A percentile compares a stretch with the other conserved stretches of the same genome.
Conservation (phyloP, 1,140 invertebrate genomes). For the Platyscapa corneri region DNA sequence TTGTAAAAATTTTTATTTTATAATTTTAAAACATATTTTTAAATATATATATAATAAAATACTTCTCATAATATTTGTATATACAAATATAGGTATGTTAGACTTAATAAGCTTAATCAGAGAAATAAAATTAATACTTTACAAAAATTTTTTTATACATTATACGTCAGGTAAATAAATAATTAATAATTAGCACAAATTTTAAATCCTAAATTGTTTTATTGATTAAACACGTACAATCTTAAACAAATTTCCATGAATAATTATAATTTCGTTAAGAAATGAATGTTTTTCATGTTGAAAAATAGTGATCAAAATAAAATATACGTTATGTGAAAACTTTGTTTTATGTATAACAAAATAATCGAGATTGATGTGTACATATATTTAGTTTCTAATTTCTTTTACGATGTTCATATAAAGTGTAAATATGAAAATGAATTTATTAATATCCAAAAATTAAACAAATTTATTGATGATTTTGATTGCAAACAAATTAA, state of each 20-base stretch:
- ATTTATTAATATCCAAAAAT: too few species aligned
- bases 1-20: not conserved
- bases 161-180: constrained; percentile 11
- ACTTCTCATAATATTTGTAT: constrained; percentile 39
- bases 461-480: not conserved
- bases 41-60: not conserved
- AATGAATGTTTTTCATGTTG: constrained; percentile 8
- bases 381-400: not conserved
- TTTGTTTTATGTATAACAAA: not conserved
- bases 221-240: constrained; percentile 51
- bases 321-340: not conserved
- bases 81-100: constrained; percentile 25
- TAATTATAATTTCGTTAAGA: not conserved
- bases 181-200: constrained; percentile 1
- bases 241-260: constrained; percentile 6
- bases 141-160: not conserved
- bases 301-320: not conserved
- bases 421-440: not conserved
- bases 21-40: constrained; percentile 15
- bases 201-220: constrained; percentile 25
- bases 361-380: not conserved
- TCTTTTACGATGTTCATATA: not conserved
- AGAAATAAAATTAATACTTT: constrained; percentile 29
- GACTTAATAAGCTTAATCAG: constrained; percentile 7
- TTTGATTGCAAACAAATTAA: constrained; percentile 26